phyloP scores from a whole-genome alignment of 2,888 invertebrate species.

The Lochmaea crataegi region DNA sequence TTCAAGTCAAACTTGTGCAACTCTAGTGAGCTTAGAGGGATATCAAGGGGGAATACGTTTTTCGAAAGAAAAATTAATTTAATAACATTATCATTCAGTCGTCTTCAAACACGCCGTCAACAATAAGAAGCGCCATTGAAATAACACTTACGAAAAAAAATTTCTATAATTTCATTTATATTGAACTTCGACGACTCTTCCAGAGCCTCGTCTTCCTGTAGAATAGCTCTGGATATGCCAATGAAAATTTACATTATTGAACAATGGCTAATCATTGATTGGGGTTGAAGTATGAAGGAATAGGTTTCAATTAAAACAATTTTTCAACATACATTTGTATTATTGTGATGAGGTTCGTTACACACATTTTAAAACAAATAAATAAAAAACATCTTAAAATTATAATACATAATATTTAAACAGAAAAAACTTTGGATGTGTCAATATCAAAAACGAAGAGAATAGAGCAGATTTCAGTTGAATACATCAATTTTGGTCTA shows the following conservation, averaged over 20 bases:
- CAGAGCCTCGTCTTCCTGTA: not conserved
- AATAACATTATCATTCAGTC: too few relatives aligned
- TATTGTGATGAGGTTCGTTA: slow-evolving; percentile 37
- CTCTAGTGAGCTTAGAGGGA: too few relatives aligned
- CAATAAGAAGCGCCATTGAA: not conserved
- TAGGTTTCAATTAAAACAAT: slow-evolving; percentile 15
- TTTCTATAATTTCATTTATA: not conserved
- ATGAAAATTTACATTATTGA: not conserved
- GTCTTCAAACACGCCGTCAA: too few relatives aligned
- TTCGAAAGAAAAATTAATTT: too few relatives aligned
- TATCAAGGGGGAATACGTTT: too few relatives aligned
- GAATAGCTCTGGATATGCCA: not conserved
- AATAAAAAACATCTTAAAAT: slow-evolving; percentile 42
- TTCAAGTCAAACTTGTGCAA: too few relatives aligned
- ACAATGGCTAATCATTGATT: not conserved
- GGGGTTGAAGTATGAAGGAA: not conserved
- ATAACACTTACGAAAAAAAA: too few relatives aligned
- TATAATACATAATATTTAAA: slow-evolving; percentile 40
- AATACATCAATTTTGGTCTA: slow-evolving; percentile 19
- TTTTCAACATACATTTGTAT: slow-evolving; percentile 36
- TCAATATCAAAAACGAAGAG: slow-evolving; percentile 57
- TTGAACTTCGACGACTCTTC: not conserved
- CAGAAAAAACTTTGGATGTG: slow-evolving; percentile 35
- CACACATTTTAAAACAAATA: slow-evolving; percentile 43
- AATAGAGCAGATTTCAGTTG: slow-evolving; percentile 19